A percentile compares a stretch with the other conserved stretches of the same genome.
Evolutionary conservation across 2,888 invertebrate species (phyloP).

Genomic region (Chrysotoxum bicinctum): DNA sequence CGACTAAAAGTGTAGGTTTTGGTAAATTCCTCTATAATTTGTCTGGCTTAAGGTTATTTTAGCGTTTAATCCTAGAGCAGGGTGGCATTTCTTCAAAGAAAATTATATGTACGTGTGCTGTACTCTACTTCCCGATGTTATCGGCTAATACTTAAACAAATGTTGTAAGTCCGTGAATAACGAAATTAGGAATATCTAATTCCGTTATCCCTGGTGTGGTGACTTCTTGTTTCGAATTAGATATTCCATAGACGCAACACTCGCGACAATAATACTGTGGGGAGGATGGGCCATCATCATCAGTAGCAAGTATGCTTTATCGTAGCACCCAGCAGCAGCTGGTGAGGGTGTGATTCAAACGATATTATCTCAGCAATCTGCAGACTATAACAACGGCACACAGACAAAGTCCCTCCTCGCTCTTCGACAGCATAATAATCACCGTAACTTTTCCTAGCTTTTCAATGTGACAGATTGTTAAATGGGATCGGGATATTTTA

Average conservation of each 20-base stretch:
- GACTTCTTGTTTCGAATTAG: conserved; percentile 51
- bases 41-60: conserved; percentile 63
- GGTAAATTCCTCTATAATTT: conserved; percentile 53
- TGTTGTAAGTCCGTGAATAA: conserved; percentile 20
- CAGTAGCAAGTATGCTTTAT: not conserved
- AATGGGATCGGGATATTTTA: conserved; percentile 66
- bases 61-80: conserved; percentile 49
- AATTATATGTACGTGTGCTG: conserved; percentile 7
- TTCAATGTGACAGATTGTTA: conserved; percentile 53
- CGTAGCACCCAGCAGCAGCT: conserved; percentile 27
- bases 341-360: conserved; percentile 47
- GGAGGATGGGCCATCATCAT: conserved; percentile 7
- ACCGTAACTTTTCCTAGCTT: conserved; percentile 15
- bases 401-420: not conserved
- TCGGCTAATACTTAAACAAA: conserved; percentile 57
- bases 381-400: not conserved
- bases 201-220: conserved; percentile 19
- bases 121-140: not conserved
- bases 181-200: conserved; percentile 30
- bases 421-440: conserved; percentile 11
- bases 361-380: conserved; percentile 27
- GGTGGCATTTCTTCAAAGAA: conserved; percentile 14
- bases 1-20: not conserved
- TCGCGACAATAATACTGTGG: not conserved
- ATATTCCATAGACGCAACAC: conserved; percentile 59